Conservation (phyloP, 2,888 invertebrate genomes). For the Nudaria mundana region DNA sequence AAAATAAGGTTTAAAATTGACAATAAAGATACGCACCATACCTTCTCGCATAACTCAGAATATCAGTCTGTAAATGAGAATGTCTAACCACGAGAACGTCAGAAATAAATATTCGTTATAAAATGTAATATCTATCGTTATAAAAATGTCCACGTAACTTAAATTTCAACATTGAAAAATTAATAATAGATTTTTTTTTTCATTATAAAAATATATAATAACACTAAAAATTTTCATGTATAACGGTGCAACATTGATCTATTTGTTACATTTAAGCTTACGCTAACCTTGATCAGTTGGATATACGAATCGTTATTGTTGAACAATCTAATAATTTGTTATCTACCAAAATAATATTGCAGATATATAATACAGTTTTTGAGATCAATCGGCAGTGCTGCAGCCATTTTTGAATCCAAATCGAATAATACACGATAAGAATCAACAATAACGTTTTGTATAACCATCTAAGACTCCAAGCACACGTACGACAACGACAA, state of each 20-base stretch:
- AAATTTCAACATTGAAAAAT: constrained; percentile 44
- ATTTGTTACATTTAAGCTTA: constrained; percentile 56
- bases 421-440: constrained; percentile 4
- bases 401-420: constrained; percentile 11
- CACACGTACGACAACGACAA: background rate
- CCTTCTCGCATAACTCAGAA: constrained; percentile 23
- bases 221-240: constrained; percentile 68
- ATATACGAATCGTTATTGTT: constrained; percentile 22
- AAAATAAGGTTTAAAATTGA: constrained; percentile 28
- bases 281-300: constrained; percentile 30
- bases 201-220: constrained; percentile 74
- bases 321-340: constrained; percentile 2
- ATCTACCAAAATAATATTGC: constrained; percentile 11
- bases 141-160: constrained; percentile 41
- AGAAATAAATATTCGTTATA: constrained; percentile 43
- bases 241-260: constrained; percentile 67
- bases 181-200: constrained; percentile 54
- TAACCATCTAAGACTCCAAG: constrained; percentile 26
- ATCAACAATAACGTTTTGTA: constrained; percentile 19
- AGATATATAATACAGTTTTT: constrained; percentile 27
- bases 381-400: constrained; percentile 27
- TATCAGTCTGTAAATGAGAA: constrained; percentile 44
- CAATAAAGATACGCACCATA: constrained; percentile 26
- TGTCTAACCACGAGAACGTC: constrained; percentile 25
- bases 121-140: too few species aligned